Evolutionary conservation across 1,140 invertebrate genomes (phyloP).

Genomic region (Paramacrobiotus metropolitanus): DNA sequence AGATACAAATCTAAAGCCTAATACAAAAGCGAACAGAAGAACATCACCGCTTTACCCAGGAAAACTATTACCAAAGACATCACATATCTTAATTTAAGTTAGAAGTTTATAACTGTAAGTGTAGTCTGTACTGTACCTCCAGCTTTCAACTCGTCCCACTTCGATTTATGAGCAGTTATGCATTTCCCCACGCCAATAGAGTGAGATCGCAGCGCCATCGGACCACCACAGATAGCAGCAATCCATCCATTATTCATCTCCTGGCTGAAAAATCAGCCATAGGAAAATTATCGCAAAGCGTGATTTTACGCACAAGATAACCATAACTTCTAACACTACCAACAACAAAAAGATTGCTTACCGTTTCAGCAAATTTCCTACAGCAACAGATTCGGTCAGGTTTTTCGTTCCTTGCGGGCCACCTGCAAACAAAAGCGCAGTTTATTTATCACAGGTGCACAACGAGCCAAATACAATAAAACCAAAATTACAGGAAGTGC

Average conservation of each 20-base stretch:
- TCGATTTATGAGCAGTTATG: constrained; percentile 66
- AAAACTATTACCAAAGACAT: no score
- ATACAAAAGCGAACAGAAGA: no score
- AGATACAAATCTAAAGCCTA: no score
- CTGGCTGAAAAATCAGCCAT: constrained; percentile 28
- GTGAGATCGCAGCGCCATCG: constrained; percentile 59
- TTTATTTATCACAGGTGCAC: no score
- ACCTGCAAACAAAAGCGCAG: no score
- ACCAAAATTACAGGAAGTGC: not conserved
- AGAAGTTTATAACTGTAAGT: no score
- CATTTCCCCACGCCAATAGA: constrained; percentile 48
- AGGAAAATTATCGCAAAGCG: no score
- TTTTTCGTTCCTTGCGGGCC: constrained; percentile 58
- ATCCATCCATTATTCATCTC: constrained; percentile 44
- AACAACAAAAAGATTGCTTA: not conserved
- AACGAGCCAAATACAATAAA: not conserved
- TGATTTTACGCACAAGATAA: no score
- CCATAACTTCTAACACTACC: not conserved
- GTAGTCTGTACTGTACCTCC: constrained; percentile 3
- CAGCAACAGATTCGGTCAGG: constrained; percentile 39
- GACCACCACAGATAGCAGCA: constrained; percentile 76
- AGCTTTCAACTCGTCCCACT: constrained; percentile 35
- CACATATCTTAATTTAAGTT: no score
- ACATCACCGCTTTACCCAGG: no score
- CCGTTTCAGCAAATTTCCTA: constrained; percentile 48